Evolutionary conservation across 2,113 vertebrate species (phyloP).

Genomic region (Triplophysa dalaica): DNA sequence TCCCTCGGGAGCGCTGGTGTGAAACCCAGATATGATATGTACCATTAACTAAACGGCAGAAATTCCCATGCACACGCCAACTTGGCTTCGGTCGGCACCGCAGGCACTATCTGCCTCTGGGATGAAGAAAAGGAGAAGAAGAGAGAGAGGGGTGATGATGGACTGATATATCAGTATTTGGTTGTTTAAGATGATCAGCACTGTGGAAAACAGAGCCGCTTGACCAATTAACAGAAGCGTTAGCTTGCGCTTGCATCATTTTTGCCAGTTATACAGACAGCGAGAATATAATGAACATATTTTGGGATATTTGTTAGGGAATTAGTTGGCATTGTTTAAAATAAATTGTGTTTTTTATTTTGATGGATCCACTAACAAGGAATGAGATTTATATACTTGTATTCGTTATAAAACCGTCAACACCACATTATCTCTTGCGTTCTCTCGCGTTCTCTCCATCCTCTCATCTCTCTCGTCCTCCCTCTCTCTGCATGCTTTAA

Average conservation of each 20-base stretch:
- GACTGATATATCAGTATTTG: constrained; percentile 23
- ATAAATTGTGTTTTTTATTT: no score
- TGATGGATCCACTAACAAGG: no score
- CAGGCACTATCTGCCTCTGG: constrained; percentile 30
- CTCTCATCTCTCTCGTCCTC: background rate
- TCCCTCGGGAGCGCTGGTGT: constrained; percentile 52
- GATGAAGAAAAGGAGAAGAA: background rate
- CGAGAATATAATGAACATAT: no score
- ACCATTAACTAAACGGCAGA: constrained; percentile 57
- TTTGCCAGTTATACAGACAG: background rate
- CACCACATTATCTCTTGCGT: background rate
- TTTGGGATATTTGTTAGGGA: no score
- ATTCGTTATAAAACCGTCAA: background rate
- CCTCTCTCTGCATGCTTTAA: constrained; percentile 1
- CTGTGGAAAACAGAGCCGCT: background rate
- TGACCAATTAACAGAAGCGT: background rate
- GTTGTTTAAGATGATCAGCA: background rate
- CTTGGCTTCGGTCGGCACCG: background rate
- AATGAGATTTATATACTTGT: no score
- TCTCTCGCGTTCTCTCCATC: background rate
- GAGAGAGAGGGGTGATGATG: background rate
- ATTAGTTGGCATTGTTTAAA: no score
- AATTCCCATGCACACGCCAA: constrained; percentile 47
- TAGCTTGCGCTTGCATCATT: background rate
- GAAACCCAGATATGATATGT: constrained; percentile 65